A percentile compares a stretch with the other conserved stretches of the same genome.
These are phyloP conservation scores for Leptopilina clavipes DNA, from an alignment of 1,140 invertebrate species.

Conservation along the genomic window DNA sequence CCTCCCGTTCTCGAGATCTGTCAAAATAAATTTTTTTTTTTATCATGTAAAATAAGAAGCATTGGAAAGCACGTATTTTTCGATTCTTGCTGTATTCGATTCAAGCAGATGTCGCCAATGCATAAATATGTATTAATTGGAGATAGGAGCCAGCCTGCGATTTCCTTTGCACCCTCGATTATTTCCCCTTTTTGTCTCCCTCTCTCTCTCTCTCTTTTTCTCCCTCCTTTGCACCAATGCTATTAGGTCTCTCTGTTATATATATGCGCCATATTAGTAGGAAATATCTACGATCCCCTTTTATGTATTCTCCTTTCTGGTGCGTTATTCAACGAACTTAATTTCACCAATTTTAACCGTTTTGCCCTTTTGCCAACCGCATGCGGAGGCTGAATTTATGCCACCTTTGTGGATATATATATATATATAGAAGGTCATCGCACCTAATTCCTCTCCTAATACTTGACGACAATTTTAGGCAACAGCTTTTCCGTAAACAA, in stretches of 20 bases:
- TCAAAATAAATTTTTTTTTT: neutral
- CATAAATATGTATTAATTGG: constrained; percentile 32
- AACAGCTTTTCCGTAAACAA: neutral
- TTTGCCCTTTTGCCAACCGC: neutral
- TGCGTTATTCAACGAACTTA: constrained; percentile 14
- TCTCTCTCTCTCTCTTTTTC: neutral
- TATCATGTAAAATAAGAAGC: neutral
- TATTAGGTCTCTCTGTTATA: neutral
- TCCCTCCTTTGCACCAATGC: neutral
- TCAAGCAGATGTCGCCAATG: constrained; percentile 10
- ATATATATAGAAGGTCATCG: too few species aligned
- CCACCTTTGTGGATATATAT: neutral
- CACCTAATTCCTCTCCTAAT: constrained; percentile 3
- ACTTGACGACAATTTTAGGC: constrained; percentile 6
- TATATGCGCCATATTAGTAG: too few species aligned
- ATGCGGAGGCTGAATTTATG: neutral
- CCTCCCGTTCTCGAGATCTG: constrained; percentile 12
- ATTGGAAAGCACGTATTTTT: constrained; percentile 6
- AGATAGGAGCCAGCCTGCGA: constrained; percentile 16
- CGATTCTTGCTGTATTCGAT: constrained; percentile 28
- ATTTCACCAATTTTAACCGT: constrained; percentile 10
- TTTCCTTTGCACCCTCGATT: neutral
- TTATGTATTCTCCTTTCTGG: neutral
- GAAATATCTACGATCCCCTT: neutral
- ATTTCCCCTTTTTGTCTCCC: neutral